phyloP scores from a whole-genome alignment of 2,888 invertebrate genomes.

The Leptinotarsa haldemani region DNA sequence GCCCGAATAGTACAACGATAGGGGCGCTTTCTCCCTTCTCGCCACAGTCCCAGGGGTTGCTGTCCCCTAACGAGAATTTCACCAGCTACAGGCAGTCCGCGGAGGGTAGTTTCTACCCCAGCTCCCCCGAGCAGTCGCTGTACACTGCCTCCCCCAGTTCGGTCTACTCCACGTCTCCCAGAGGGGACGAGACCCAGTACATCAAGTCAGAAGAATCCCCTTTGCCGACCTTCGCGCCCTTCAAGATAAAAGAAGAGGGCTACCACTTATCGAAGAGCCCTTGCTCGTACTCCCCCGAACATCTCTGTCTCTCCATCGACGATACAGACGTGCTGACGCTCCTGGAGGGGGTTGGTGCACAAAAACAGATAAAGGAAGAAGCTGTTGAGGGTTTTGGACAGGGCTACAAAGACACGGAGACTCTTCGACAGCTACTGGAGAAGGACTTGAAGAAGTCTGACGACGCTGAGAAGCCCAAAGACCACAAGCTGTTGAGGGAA shows the following conservation, averaged over 20 bases:
- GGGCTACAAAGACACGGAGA: slow-evolving; percentile 65
- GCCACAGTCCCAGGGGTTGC: slow-evolving; percentile 63
- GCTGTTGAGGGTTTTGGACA: slow-evolving; percentile 73
- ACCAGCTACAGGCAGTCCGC: slow-evolving; percentile 67
- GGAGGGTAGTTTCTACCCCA: slow-evolving; percentile 65
- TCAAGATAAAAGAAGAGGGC: slow-evolving; percentile 65
- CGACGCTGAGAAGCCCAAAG: slow-evolving; percentile 66
- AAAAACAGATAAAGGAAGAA: slow-evolving; percentile 68
- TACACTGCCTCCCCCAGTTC: slow-evolving; percentile 68
- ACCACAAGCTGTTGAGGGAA: slow-evolving; percentile 83
- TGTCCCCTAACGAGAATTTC: slow-evolving; percentile 67
- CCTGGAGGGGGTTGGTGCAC: slow-evolving; percentile 55
- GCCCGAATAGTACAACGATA: slow-evolving; percentile 57
- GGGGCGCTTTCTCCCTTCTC: slow-evolving; percentile 63
- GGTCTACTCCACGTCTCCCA: slow-evolving; percentile 71
- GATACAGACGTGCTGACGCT: slow-evolving; percentile 56
- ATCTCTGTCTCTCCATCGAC: slow-evolving; percentile 48
- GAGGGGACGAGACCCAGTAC: slow-evolving; percentile 65
- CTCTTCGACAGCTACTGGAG: slow-evolving; percentile 54
- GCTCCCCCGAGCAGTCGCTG: slow-evolving; percentile 67
- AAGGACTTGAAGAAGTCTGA: slow-evolving; percentile 52
- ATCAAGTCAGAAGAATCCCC: slow-evolving; percentile 70
- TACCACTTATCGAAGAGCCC: slow-evolving; percentile 62
- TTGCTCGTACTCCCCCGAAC: slow-evolving; percentile 55
- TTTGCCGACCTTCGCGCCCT: slow-evolving; percentile 65